Evolutionary conservation across 2,888 invertebrate species (phyloP), one percentile per base, ranked within the genome.

Genomic region (Slavum lentiscoides): DNA sequence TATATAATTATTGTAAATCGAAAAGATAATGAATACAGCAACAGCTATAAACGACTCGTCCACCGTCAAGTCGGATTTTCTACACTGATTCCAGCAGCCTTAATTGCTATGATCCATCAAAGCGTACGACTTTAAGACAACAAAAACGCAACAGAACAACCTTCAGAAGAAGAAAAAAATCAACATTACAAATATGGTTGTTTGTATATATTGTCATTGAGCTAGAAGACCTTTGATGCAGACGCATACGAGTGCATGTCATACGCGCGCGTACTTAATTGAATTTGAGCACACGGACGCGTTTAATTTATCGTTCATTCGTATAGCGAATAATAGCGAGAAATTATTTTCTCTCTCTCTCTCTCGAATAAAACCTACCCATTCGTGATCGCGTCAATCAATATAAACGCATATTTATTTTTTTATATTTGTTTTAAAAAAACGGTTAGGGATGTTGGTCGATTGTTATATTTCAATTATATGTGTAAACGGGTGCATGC

Each of bases 221-320:
- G 69, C 70, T 30, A 11, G 43, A 72, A 72, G 58, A 80, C 80
- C 80, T 80, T 80, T 80, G 80, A 55, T 64, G 43, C 72, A 49
- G 62, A 15, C 49, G 13, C 3, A 15, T 11, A 30, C 30, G 30
- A 30, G 30, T 30, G 30, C 49, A 15, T 49, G 49, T 55, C 62
- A 64, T 70, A 30, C 30, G 30, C 30, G 30, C 30, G 30, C 70
- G 70, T 77, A 55, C 39, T 66, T 70, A 43, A 80, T 80, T 72
- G 70, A 72, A 80, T 70, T 70, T 66, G 61, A 70, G 53, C 70
- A 21, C 53, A 53, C 23, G 2, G 64, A 62, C 70, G 21, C 39
- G 62, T 72, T 80, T 80, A 72, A 72, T 72, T 80, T 80, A 80
- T 77, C 62, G 69, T 53, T 39, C 53, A 9, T 6, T 69, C 7